phyloP scores from a whole-genome alignment of 1,140 invertebrate species.

The Pentalonia nigronervosa region DNA sequence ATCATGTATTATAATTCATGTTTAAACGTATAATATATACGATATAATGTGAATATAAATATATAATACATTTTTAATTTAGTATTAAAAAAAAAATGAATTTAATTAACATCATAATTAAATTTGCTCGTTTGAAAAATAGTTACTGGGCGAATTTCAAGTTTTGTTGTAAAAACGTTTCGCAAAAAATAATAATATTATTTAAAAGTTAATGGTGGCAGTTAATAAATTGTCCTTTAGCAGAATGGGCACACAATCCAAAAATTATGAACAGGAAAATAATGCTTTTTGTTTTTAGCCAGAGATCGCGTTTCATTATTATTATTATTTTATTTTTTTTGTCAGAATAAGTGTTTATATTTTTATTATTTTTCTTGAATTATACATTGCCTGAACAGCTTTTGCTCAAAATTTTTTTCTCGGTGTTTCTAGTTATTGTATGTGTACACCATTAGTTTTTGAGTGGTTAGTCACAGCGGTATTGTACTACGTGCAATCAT shows the following conservation, averaged over 20 bases:
- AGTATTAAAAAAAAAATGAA: not conserved
- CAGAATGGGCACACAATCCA: not conserved
- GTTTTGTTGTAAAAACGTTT: not conserved
- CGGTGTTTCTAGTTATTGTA: not conserved
- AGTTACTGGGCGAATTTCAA: not conserved
- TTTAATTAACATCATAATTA: conserved; percentile 26
- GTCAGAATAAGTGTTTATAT: not conserved
- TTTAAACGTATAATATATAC: not conserved
- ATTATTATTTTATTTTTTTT: not conserved
- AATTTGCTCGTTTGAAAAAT: not conserved
- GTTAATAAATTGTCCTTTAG: not conserved
- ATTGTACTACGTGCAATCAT: not conserved
- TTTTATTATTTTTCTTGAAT: not conserved
- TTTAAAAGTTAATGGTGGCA: not conserved
- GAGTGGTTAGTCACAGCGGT: not conserved
- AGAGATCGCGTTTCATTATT: not conserved
- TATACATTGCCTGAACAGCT: not conserved
- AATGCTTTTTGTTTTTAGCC: not conserved
- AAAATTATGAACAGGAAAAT: conserved; percentile 1
- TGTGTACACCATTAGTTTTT: not conserved
- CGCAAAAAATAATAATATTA: conserved; percentile 18
- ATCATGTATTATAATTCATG: not conserved
- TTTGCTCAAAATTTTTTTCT: not conserved
- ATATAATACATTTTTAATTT: not conserved
- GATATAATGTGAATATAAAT: not conserved